These are phyloP conservation scores for Chionodraco myersi DNA, from an alignment of 2,113 vertebrate species.

Conservation along the genomic window DNA sequence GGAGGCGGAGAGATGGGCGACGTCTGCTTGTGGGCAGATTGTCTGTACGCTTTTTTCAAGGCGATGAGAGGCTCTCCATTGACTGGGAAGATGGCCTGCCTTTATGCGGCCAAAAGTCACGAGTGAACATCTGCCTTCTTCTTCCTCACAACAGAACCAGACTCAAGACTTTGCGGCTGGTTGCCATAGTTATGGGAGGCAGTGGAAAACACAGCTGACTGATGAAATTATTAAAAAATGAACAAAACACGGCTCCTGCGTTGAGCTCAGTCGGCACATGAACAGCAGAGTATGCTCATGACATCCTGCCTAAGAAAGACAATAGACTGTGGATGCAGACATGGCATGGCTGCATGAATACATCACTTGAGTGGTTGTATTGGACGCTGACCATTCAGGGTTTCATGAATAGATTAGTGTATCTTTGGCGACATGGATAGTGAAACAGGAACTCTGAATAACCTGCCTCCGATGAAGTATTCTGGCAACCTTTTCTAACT, in stretches of 20 bases:
- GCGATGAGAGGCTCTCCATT: slow-evolving; percentile 74
- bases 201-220: slow-evolving; percentile 78
- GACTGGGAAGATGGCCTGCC: slow-evolving; percentile 71
- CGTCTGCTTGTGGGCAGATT: slow-evolving; percentile 75
- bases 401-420: slow-evolving; percentile 61
- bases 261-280: too few species aligned
- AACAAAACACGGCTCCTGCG: too few species aligned
- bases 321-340: slow-evolving; percentile 37
- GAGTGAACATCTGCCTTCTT: slow-evolving; percentile 64
- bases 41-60: slow-evolving; percentile 58
- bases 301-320: slow-evolving; percentile 60
- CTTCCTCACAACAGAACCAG: slow-evolving; percentile 57
- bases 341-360: slow-evolving; percentile 51
- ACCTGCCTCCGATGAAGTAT: slow-evolving; percentile 42
- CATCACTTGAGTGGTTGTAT: slow-evolving; percentile 32
- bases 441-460: slow-evolving; percentile 45
- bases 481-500: slow-evolving; percentile 49
- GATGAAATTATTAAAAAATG: slow-evolving; percentile 72
- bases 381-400: slow-evolving; percentile 57
- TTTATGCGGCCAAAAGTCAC: slow-evolving; percentile 72
- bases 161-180: slow-evolving; percentile 44
- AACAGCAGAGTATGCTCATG: too few species aligned
- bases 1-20: slow-evolving; percentile 77
- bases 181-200: slow-evolving; percentile 81
- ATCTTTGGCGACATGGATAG: slow-evolving; percentile 44